Conservation (phyloP, 2,113 vertebrate species). For the Calyptommatus sinebrachiatus region DNA sequence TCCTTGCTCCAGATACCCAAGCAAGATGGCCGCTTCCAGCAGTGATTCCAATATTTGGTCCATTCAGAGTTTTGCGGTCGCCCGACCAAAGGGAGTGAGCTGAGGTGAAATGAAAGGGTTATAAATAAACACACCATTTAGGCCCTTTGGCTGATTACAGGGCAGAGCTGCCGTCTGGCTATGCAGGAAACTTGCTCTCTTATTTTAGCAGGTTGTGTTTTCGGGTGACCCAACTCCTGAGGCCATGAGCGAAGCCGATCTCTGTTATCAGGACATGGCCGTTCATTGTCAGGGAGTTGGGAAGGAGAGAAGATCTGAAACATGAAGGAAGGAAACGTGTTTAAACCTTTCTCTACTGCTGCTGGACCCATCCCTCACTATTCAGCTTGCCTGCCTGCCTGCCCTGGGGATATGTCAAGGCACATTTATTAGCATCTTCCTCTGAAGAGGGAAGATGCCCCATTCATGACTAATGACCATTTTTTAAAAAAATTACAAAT, state of each 20-base stretch:
- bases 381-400: too few relatives aligned
- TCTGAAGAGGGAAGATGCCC: neutral
- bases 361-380: neutral
- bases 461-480: neutral
- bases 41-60: neutral
- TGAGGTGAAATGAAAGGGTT: slow-evolving; percentile 39
- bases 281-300: neutral
- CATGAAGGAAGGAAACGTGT: neutral
- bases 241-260: slow-evolving; percentile 2
- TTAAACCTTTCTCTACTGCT: neutral
- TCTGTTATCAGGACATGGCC: neutral
- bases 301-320: neutral
- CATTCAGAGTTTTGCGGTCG: slow-evolving; percentile 40
- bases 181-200: slow-evolving; percentile 41
- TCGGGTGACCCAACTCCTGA: slow-evolving; percentile 26
- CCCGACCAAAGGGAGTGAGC: slow-evolving; percentile 13
- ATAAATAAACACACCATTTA: slow-evolving; percentile 38
- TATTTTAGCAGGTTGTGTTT: slow-evolving; percentile 41
- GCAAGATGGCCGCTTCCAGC: slow-evolving; percentile 4
- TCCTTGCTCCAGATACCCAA: neutral
- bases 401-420: neutral
- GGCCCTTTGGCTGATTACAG: slow-evolving; percentile 49
- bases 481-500: neutral
- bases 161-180: slow-evolving; percentile 42
- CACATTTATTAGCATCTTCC: neutral